Evolutionary conservation across 1,140 invertebrate genomes (phyloP).

Genomic region (Drosophila littoralis): DNA sequence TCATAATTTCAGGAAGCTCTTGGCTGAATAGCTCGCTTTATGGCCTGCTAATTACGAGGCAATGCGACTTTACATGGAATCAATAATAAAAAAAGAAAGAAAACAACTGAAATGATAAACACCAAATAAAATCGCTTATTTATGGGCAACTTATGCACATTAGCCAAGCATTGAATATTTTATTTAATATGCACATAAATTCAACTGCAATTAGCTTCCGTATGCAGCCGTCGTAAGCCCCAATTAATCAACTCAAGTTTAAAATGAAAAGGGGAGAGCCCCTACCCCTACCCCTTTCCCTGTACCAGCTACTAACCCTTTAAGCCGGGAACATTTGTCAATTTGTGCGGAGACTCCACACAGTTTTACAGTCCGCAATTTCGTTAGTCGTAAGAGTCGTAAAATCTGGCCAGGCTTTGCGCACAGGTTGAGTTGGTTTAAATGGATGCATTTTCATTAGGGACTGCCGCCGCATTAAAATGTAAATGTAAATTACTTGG

Average conservation of each 20-base stretch:
- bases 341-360: conserved; percentile 51
- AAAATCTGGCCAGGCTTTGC: conserved; percentile 27
- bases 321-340: conserved; percentile 63
- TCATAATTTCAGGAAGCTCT: conserved; percentile 60
- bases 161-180: conserved; percentile 61
- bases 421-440: conserved; percentile 23
- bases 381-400: conserved; percentile 45
- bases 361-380: conserved; percentile 56
- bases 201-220: conserved; percentile 68
- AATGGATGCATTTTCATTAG: conserved; percentile 44
- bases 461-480: conserved; percentile 28
- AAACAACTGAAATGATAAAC: conserved; percentile 69
- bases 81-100: conserved; percentile 26
- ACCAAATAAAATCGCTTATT: conserved; percentile 76
- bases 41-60: conserved; percentile 62
- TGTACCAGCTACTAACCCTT: neutral
- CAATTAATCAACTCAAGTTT: conserved; percentile 69
- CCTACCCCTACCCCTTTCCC: conserved; percentile 6
- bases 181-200: conserved; percentile 76
- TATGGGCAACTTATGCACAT: conserved; percentile 57
- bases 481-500: conserved; percentile 71
- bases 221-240: conserved; percentile 54
- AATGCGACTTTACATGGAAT: conserved; percentile 57
- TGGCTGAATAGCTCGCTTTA: conserved; percentile 43
- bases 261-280: conserved; percentile 53